Base-by-base conservation (phyloP, 2,888 invertebrate species). In the Desoria tigrina region DNA sequence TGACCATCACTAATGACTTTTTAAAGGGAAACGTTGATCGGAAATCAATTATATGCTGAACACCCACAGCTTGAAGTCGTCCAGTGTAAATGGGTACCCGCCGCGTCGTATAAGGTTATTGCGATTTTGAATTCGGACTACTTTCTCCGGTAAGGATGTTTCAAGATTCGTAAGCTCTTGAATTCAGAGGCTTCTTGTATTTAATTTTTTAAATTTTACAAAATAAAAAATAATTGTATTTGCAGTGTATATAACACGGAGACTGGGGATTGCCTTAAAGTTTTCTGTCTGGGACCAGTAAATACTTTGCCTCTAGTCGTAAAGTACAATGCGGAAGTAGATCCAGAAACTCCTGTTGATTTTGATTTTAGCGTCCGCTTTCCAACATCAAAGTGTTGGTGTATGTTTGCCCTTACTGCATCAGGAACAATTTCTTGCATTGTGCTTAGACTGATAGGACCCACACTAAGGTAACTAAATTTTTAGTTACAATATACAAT, bases 11-110 rank as follows among this genome's bases (percentile, higher is more conserved):
- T n/a, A n/a, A n/a, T n/a, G n/a, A n/a, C n/a, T n/a, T n/a, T n/a
- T n/a, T n/a, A n/a, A n/a, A n/a, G n/a, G n/a, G n/a, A n/a, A n/a
- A n/a, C n/a, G n/a, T n/a, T n/a, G n/a, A n/a, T n/a, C n/a, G n/a
- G n/a, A n/a, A n/a, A n/a, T n/a, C n/a, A n/a, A n/a, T n/a, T n/a
- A n/a, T n/a, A n/a, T n/a, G n/a, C 67, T 45, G 73, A 73, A 11
- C 67, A 69, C 57, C 65, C 67, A 4, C 63, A 63, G n/a, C 37
- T 73, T 26, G 58, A 65, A 63, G 61, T 69, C 4, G 54, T 71
- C 42, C 71, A 71, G 56, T 71, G 67, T 1, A 71, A 63, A 53
- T 73, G 73, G 73, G 42, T 65, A 9, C 72, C 72, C 6, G 27
- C 32, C 6, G n/a, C 14, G 3, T 4, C 42, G 4, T 11, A 23